phyloP scores from a whole-genome alignment of 2,888 invertebrate species.

The Sarcophaga subvicina region DNA sequence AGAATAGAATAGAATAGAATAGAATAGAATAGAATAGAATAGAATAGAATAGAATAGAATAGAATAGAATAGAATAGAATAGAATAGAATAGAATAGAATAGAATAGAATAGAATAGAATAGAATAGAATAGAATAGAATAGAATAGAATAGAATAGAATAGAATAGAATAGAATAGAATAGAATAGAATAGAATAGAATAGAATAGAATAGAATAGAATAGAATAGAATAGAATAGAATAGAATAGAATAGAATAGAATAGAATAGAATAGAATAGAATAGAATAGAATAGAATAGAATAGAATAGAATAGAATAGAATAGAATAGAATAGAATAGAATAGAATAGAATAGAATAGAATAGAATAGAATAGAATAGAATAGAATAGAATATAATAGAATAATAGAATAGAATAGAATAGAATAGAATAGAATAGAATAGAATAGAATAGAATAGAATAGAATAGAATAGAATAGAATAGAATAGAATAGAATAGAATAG shows the following conservation, averaged over 20 bases:
- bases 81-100: conserved; percentile 46
- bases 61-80: conserved; percentile 47
- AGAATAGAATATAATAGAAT: too few relatives aligned
- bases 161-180: conserved; percentile 45
- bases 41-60: conserved; percentile 45
- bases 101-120: conserved; percentile 44
- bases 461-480: conserved; percentile 37
- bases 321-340: conserved; percentile 42
- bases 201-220: conserved; percentile 16
- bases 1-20: conserved; percentile 45
- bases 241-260: conserved; percentile 34
- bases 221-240: conserved; percentile 14
- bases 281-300: conserved; percentile 28
- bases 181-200: conserved; percentile 37
- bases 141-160: conserved; percentile 26
- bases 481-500: conserved; percentile 36
- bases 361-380: too few relatives aligned
- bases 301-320: neutral
- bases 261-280: conserved; percentile 40
- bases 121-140: conserved; percentile 26
- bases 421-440: too few relatives aligned
- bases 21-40: conserved; percentile 43
- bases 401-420: too few relatives aligned
- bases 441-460: conserved; percentile 27
- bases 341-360: neutral